Base-by-base conservation (phyloP, 1,140 invertebrate genomes). In the Parapsyche elsis region DNA sequence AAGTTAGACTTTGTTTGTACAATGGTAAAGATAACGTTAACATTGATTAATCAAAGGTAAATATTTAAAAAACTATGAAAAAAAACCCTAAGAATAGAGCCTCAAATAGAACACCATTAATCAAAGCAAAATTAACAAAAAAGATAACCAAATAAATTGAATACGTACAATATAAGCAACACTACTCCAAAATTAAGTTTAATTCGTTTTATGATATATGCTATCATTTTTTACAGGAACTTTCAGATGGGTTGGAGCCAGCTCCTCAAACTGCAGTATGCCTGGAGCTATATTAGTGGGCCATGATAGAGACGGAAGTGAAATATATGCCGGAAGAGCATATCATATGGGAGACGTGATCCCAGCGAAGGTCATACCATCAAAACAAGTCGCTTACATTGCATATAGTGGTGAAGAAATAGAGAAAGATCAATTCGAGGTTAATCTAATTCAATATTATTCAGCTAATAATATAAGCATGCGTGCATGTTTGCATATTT, bases 311-410 rank as follows among this genome's bases (percentile, higher is more conserved):
- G 94, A 95, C 84, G 94, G 94, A n/a, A 88, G 89, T 0, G 87
- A 90, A 46, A 93, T 96, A 73, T 95, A 91, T 84, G 92, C 95
- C 4, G 95, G 94, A 0, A 89, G 95, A 74, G 93, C 93, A 0
- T 91, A 87, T 59, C 92, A 95, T 84, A 90, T 92, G 76, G 93
- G 93, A 0, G 94, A 95, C 84, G 88, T 94, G 84, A 81, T 95
- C 10, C 94, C 94, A 12, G 94, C 93, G 0, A 95, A 95, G 87
- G 90, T 95, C 5, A 92, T 94, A 26, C 93, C 94, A 0, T 87
- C 86, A 0, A 92, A 91, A 84, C 88, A 90, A 38, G 88, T 89
- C 0, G 92, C 91, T 67, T 95, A 93, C 83, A 88, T 95, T n/a
- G 86, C 90, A 7, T 91, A 90, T 81, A 89, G 86, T 5, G 93